Evolutionary conservation across 2,797 vertebrate genomes (phyloP).

Genomic region (Peromyscus melanophrys): DNA sequence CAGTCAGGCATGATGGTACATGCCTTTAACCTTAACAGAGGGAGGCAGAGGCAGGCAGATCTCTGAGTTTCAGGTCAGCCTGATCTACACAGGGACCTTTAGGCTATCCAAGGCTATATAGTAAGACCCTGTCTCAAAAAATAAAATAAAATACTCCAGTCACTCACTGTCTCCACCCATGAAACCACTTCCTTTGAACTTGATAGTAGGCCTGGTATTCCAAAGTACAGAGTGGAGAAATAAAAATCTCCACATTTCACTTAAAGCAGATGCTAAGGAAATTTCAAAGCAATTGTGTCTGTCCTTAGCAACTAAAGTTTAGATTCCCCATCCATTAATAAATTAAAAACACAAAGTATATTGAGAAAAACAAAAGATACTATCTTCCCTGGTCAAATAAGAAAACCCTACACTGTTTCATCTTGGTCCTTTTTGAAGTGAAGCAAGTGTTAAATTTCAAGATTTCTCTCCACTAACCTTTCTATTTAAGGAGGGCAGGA

Average conservation of each 20-base stretch:
- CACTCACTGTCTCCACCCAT: background rate
- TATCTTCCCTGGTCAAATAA: constrained; percentile 18
- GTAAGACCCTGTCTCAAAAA: background rate
- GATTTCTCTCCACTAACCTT: constrained; percentile 8
- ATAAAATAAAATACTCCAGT: background rate
- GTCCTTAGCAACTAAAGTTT: constrained; percentile 48
- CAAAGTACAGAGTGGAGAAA: background rate
- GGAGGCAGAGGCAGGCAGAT: background rate
- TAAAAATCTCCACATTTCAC: constrained; percentile 42
- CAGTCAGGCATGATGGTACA: background rate
- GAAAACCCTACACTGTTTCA: background rate
- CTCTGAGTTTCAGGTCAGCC: background rate
- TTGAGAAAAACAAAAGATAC: constrained; percentile 26
- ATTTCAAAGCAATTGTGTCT: constrained; percentile 44
- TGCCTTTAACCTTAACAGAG: background rate
- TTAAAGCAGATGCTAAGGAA: background rate
- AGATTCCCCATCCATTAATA: constrained; percentile 23
- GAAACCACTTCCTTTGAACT: background rate
- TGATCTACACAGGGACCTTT: background rate
- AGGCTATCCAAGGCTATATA: background rate
- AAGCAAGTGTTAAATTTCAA: constrained; percentile 40
- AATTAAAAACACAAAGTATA: constrained; percentile 38
- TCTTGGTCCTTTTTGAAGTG: background rate
- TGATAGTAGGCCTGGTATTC: background rate
- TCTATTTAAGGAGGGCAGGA: constrained; percentile 2